phyloP scores from a whole-genome alignment of 2,797 vertebrate genomes.

The Coregonus ussuriensis region DNA sequence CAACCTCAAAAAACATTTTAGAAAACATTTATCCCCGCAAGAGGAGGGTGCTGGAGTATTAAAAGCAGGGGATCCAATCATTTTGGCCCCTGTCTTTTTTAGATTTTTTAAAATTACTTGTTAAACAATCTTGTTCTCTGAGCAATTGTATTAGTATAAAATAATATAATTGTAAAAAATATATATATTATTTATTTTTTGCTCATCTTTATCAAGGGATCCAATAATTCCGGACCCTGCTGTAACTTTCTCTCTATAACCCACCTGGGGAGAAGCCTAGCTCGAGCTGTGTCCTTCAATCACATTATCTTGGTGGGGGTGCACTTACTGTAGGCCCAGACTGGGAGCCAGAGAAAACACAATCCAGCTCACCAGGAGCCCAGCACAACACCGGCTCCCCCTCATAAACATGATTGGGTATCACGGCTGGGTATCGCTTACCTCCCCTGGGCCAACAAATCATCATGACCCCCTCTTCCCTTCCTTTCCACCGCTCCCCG shows the following conservation, averaged over 20 bases:
- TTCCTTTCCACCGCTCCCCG: not conserved
- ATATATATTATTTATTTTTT: no score
- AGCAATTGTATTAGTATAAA: no score
- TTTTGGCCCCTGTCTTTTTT: constrained; percentile 37
- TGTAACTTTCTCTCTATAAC: not conserved
- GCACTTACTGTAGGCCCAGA: constrained; percentile 52
- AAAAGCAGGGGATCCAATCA: no score
- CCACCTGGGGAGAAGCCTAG: constrained; percentile 49
- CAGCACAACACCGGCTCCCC: constrained; percentile 53
- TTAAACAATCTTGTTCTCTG: no score
- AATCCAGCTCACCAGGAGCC: constrained; percentile 61
- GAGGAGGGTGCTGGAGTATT: no score
- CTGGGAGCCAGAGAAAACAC: constrained; percentile 66
- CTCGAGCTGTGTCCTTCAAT: constrained; percentile 58
- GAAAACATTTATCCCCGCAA: no score
- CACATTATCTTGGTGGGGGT: constrained; percentile 64
- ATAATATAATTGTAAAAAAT: no score
- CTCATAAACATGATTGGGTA: constrained; percentile 64
- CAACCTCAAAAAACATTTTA: no score
- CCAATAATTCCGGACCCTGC: no score
- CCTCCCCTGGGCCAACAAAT: constrained; percentile 61
- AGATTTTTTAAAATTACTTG: no score
- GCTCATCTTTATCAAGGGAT: no score
- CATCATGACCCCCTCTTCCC: constrained; percentile 34
- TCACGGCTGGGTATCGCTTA: constrained; percentile 52